Evolutionary conservation across 1,140 invertebrate genomes (phyloP), one percentile per base, ranked within the genome.

Genomic region (Bombus consobrinus): DNA sequence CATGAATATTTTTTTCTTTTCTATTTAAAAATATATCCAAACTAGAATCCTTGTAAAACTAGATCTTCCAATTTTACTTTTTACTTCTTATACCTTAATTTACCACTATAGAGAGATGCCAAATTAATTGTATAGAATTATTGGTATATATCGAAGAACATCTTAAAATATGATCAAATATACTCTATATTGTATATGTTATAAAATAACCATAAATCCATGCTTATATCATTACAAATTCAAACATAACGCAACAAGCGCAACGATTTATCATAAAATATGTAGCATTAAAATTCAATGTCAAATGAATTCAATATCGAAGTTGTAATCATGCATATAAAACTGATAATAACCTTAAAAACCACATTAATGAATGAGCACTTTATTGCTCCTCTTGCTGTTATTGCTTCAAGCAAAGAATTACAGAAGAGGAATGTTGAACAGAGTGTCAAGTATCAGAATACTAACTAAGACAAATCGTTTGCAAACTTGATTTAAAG

Each of bases 261-360:
- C 37, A 85, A 85, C 76, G 18, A 72, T 85, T 80, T 18, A 62
- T 32, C 28, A 53, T 85, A 85, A 80, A 80, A 80, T 85, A 80
- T 85, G 53, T 32, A 80, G 53, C 32, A 79, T 18, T 84, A 72
- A 71, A 84, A 72, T 84, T 84, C 28, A 79, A 79, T 79, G 53
- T 78, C 12, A 71, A 71, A 59, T 75, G 41, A 57, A 77, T 22
- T 53, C 47, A 53, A 53, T 53, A 53, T 53, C 18, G 15, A 39
- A 77, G 13, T 72, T 72, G 32, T 41, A 59, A 47, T n/a, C 34
- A 43, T 62, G 6, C 4, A 25, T 32, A 34, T 39, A 83, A 72
- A 81, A 64, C 41, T 32, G 37, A 39, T n/a, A 41, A 74, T 47
- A 57, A 41, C 37, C 25, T 1, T 39, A 37, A 12, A 75, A 78